Base-by-base conservation (phyloP, 1,140 invertebrate genomes). In the Achroia grisella region DNA sequence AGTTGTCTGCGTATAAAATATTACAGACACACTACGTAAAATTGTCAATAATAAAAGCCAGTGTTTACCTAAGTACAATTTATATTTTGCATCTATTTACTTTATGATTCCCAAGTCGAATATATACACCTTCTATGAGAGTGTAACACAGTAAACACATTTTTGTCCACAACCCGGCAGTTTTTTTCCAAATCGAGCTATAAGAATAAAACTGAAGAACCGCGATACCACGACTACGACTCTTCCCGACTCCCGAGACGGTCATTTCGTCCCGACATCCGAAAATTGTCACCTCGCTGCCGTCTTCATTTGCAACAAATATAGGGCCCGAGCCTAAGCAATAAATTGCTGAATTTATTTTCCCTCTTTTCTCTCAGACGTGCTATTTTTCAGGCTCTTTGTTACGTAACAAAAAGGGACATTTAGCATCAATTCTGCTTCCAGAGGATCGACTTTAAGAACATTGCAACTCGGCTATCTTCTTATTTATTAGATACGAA, bases 301-400 rank as follows among this genome's bases (percentile, higher is more conserved):
- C 64, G 71, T 76, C 74, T 81, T 81, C 77, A 81, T 81, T 81
- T 78, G 74, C 72, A 76, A 76, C 72, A 80, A 76, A 80, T 74
- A 76, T 76, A 75, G 65, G 62, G 52, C 72, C 59, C 50, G 65
- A 56, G 71, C 62, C 69, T 66, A 56, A 63, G 66, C 71, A 72
- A 76, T 78, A 78, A 78, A 81, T 78, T 76, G 70, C 61, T 71
- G 69, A 80, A 74, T 79, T 79, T 77, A 76, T 64, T 73, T 68
- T 68, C 64, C 56, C 60, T 64, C 53, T 62, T 62, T 75, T 66
- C 64, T 52, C 64, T 72, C 56, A 71, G 69, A 60, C 60, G 60
- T 63, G 60, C 63, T 71, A 78, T 77, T 72, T 81, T 72, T 78
- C 62, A 62, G 52, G 60, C 56, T 70, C 66, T 74, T 74, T 74